A percentile compares a stretch with the other conserved stretches of the same genome.
Evolutionary conservation across 2,797 vertebrate genomes (phyloP).

Genomic region (Myotis findleyi): DNA sequence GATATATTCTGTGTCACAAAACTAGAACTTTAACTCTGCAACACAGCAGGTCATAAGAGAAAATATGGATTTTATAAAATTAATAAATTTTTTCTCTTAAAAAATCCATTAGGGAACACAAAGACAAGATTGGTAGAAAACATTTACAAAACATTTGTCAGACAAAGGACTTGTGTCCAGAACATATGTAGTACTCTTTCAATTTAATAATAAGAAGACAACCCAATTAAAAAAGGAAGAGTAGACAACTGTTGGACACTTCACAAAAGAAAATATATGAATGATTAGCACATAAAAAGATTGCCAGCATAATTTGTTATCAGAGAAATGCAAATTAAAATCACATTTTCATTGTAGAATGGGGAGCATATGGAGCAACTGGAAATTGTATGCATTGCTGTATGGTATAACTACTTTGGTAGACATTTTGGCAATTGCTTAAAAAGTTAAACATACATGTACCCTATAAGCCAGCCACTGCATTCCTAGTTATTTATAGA

Average conservation of each 20-base stretch:
- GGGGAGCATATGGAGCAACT: not conserved
- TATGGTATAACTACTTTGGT: not conserved
- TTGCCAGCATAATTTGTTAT: not conserved
- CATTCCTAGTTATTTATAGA: not conserved
- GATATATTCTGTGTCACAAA: not conserved
- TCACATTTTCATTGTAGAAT: not conserved
- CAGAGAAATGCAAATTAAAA: not conserved
- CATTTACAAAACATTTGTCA: not conserved
- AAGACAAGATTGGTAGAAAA: not conserved
- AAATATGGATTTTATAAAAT: conserved; percentile 6
- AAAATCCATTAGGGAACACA: not conserved
- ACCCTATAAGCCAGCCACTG: not conserved
- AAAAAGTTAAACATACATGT: not conserved
- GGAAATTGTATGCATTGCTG: not conserved
- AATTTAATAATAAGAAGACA: not conserved
- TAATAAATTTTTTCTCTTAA: not conserved
- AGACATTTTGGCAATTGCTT: not conserved
- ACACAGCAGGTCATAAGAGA: not conserved
- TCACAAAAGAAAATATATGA: not conserved
- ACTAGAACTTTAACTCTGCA: not conserved
- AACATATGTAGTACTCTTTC: not conserved
- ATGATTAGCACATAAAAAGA: not conserved
- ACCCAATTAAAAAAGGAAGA: not conserved
- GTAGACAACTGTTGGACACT: not conserved
- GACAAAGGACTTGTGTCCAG: not conserved